Evolutionary conservation across 2,888 invertebrate genomes (phyloP).

Genomic region (Hofmannophila pseudospretella): DNA sequence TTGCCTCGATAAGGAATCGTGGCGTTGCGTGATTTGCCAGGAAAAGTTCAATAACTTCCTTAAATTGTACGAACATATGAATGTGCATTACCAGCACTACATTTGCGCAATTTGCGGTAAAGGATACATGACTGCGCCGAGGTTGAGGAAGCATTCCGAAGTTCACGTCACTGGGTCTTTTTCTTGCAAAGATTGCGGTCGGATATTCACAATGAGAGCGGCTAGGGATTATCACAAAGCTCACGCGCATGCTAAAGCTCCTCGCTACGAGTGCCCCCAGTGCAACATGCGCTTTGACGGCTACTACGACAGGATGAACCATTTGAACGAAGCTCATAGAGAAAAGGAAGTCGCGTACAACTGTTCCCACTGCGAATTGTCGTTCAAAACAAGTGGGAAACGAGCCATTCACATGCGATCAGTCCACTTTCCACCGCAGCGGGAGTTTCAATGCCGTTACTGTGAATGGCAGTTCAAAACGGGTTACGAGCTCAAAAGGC

Average conservation of each 20-base stretch:
- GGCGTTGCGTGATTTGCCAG: slow-evolving; percentile 56
- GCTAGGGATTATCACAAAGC: slow-evolving; percentile 62
- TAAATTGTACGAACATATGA: slow-evolving; percentile 68
- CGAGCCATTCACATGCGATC: slow-evolving; percentile 50
- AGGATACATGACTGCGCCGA: slow-evolving; percentile 61
- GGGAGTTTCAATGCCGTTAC: slow-evolving; percentile 42
- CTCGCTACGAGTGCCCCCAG: slow-evolving; percentile 62
- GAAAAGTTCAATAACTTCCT: slow-evolving; percentile 60
- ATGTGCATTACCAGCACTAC: slow-evolving; percentile 62
- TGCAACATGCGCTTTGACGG: slow-evolving; percentile 56
- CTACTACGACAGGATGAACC: slow-evolving; percentile 61
- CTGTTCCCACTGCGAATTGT: slow-evolving; percentile 52
- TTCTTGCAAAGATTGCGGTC: slow-evolving; percentile 56
- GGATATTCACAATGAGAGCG: slow-evolving; percentile 51
- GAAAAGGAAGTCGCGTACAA: slow-evolving; percentile 53
- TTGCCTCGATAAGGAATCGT: slow-evolving; percentile 51
- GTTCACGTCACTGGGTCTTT: slow-evolving; percentile 60
- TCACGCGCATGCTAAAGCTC: slow-evolving; percentile 51
- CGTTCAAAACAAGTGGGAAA: slow-evolving; percentile 61
- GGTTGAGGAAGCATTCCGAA: slow-evolving; percentile 63
- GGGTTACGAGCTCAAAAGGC: slow-evolving; percentile 58
- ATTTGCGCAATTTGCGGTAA: slow-evolving; percentile 67
- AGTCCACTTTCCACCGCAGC: slow-evolving; percentile 51
- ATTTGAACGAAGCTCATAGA: slow-evolving; percentile 56
- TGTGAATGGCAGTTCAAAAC: slow-evolving; percentile 64